Evolutionary conservation across 2,888 invertebrate genomes (phyloP), one percentile per base, ranked within the genome.

Genomic region (Liposcelis brunnea): DNA sequence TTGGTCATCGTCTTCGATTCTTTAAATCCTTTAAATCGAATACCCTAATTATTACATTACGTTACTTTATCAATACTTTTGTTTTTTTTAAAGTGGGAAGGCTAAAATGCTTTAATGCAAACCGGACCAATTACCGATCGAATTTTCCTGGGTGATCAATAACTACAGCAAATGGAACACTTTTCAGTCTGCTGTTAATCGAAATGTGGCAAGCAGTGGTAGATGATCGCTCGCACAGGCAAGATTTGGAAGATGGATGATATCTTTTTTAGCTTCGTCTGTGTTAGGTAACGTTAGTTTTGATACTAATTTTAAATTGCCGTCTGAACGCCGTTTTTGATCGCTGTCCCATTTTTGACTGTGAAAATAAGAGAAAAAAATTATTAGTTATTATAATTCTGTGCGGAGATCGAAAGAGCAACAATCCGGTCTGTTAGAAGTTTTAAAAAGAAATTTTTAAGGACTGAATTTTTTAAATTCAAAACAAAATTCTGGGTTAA

Each of bases 161-260:
- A n/a, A n/a, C n/a, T n/a, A n/a, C n/a, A n/a, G n/a, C n/a, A n/a
- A n/a, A n/a, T n/a, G n/a, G n/a, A n/a, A n/a, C n/a, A n/a, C n/a
- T n/a, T n/a, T n/a, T 26, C 26, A 26, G 26, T 26, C 16, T 35
- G 11, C 46, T 54, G 40, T 50, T 54, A 12, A 19, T 34, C 38
- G 31, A 62, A 89, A 87, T 48, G 70, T 67, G 0, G 81, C 82
- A 1, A 77, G 72, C n/a, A 89, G 62, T 14, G 78, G 73, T n/a
- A 86, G 70, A 60, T 91, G 91, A 63, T 91, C 91, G 0, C 89
- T 90, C 0, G 82, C 83, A 44, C 74, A 68, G 2, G 63, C 62
- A 36, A 66, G 62, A 60, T 89, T 91, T 15, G 94, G 94, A 54
- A 94, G 72, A 7, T 58, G 59, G 2, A 66, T 77, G 21, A 72